A percentile compares a stretch with the other conserved stretches of the same genome.
Evolutionary conservation across 2,888 invertebrate species (phyloP).

Genomic region (Poecilobothrus nobilitatus): DNA sequence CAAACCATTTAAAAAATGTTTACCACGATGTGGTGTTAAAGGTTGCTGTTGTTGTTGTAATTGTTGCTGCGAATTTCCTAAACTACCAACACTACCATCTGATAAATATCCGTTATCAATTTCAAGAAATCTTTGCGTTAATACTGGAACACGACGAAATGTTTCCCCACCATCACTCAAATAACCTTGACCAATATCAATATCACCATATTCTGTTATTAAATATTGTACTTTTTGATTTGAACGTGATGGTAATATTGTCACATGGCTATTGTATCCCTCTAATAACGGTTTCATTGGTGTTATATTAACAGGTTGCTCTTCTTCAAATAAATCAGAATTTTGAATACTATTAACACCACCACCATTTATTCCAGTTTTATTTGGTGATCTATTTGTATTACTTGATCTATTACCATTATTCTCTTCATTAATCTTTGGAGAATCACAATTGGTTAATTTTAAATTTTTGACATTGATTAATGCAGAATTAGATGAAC

Average conservation of each 20-base stretch:
- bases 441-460: not conserved
- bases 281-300: slow-evolving; percentile 79
- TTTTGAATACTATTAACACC: no score
- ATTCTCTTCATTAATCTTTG: not conserved
- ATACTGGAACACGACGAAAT: slow-evolving; percentile 44
- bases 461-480: no score
- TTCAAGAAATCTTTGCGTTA: slow-evolving; percentile 49
- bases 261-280: slow-evolving; percentile 62
- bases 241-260: slow-evolving; percentile 50
- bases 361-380: not conserved
- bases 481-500: slow-evolving; percentile 26
- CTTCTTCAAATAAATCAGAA: slow-evolving; percentile 21
- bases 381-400: slow-evolving; percentile 22
- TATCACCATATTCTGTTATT: slow-evolving; percentile 54
- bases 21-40: slow-evolving; percentile 30
- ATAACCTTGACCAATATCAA: slow-evolving; percentile 62
- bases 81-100: slow-evolving; percentile 52
- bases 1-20: slow-evolving; percentile 34
- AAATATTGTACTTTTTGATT: slow-evolving; percentile 29
- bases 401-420: slow-evolving; percentile 43
- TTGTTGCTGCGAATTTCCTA: not conserved
- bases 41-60: slow-evolving; percentile 28
- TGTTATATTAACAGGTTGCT: slow-evolving; percentile 39
- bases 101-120: slow-evolving; percentile 82
- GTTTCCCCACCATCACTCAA: slow-evolving; percentile 86